Evolutionary conservation across 2,888 invertebrate genomes (phyloP), one percentile per base, ranked within the genome.

Genomic region (Orthosia gracilis): DNA sequence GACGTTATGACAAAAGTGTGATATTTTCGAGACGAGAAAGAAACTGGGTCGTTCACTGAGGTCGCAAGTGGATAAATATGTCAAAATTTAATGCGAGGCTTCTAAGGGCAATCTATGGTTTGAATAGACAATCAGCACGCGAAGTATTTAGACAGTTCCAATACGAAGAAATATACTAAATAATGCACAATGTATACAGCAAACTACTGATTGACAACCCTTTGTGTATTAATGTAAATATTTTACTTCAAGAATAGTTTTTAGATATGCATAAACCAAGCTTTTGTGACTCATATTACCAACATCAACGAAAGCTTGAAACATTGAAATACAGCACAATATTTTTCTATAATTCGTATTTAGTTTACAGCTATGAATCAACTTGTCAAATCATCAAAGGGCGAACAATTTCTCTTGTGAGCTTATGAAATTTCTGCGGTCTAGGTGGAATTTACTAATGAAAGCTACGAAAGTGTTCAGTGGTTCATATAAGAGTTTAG

Each of bases 11-110:
- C 82, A 86, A 85, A 82, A 86, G 71, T 82, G 84, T 83, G 78
- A 71, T 76, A 78, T 87, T 89, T 83, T 86, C 82, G 85, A 86
- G 88, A 87, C 87, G 86, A 78, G 83, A 73, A 84, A 73, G 78
- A 86, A 89, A 89, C 85, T 87, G 84, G 80, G 80, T 64, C 76
- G 65, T 81, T 86, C 85, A 85, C 82, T 82, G 87, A 86, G 78
- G 87, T 78, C 80, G 50, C 66, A 50, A 73, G 69, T 69, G 72
- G 73, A 77, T 75, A 82, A 84, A 88, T 83, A 84, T 78, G 73
- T 82, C 73, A 79, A 79, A 82, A 78, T 67, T 73, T 72, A 54
- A 80, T 79, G 69, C 64, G 55, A 47, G 23, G 54, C 58, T 73
- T 75, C 40, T 69, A 54, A 61, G 50, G 54, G 59, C 31, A 66